Evolutionary conservation across 2,888 invertebrate genomes (phyloP).

Genomic region (Patella caerulea): DNA sequence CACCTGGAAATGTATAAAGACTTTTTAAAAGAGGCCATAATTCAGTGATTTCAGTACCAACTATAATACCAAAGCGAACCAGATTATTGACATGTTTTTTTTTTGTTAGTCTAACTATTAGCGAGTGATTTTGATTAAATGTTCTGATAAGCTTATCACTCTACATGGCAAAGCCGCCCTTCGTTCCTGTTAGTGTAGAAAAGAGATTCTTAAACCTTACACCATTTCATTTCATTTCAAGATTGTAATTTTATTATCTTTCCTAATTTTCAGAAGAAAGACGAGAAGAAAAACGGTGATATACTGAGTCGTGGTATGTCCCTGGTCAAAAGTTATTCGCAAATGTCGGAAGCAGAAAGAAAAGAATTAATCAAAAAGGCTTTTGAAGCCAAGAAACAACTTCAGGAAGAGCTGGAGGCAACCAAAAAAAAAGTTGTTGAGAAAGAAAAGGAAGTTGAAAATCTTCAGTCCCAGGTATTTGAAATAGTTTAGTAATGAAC

Average conservation of each 20-base stretch:
- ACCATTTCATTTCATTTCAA: no score
- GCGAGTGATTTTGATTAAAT: no score
- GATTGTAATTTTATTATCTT: neutral
- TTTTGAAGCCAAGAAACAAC: constrained; percentile 54
- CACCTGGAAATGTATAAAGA: no score
- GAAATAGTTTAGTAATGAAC: neutral
- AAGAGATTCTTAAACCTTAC: no score
- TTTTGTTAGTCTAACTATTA: no score
- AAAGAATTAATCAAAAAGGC: constrained; percentile 62
- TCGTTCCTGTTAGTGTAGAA: no score
- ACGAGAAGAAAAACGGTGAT: constrained; percentile 33
- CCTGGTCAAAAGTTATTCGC: constrained; percentile 56
- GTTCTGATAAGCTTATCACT: no score
- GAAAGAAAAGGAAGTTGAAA: constrained; percentile 55
- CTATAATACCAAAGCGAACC: no score
- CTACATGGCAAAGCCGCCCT: no score
- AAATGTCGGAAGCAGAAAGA: constrained; percentile 59
- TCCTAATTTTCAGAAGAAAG: constrained; percentile 25
- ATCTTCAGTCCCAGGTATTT: constrained; percentile 54
- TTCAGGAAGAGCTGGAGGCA: constrained; percentile 55
- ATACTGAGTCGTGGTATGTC: constrained; percentile 56
- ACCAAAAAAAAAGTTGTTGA: constrained; percentile 58
- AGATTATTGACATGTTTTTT: no score
- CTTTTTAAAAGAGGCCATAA: no score
- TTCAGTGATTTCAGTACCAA: no score